Base-by-base conservation (phyloP, 1,140 invertebrate genomes). In the Eupeodes corollae region DNA sequence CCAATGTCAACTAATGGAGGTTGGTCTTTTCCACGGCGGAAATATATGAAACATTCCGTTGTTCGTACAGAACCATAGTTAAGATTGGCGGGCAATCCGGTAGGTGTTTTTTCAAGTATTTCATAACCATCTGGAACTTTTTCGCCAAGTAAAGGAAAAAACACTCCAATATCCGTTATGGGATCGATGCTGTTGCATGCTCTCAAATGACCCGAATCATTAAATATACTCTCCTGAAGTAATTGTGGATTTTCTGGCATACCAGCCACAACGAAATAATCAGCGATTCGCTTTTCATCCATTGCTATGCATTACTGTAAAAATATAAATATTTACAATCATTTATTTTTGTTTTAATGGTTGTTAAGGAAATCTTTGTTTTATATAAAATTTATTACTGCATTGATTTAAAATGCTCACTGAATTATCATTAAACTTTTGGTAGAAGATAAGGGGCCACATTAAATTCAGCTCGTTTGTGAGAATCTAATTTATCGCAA, bases 181-280 rank as follows among this genome's bases (percentile, higher is more conserved):
- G 96, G 95, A 19, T 68, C 66, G 54, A 86, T 83, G 45, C 78
- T 71, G 55, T 71, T 76, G 34, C 75, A 77, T 19, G 74, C 79
- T 61, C 89, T 91, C 5, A 91, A 75, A 56, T 83, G 80, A 10
- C 83, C 81, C 60, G 86, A 81, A 70, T 93, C 84, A 53, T 80
- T 76, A 63, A 81, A 77, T 74, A 82, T 79, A 51, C 79, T 80
- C 61, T 94, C 91, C 60, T 88, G 86, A 18, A 92, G 67, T 63
- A 82, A 74, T 70, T 88, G 73, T 42, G 80, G 77, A 64, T 88
- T 78, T 31, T 86, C 84, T 10, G 89, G 85, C 59, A 98, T 73
- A 14, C 95, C 95, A 63, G 93, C 93, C 34, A 99, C 86, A 48
- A 99, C 92, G 78, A 99, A 98, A 73, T 98, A 98, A 73, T 99